phyloP scores from a whole-genome alignment of 2,113 vertebrate species.

The Hyaena hyaena region DNA sequence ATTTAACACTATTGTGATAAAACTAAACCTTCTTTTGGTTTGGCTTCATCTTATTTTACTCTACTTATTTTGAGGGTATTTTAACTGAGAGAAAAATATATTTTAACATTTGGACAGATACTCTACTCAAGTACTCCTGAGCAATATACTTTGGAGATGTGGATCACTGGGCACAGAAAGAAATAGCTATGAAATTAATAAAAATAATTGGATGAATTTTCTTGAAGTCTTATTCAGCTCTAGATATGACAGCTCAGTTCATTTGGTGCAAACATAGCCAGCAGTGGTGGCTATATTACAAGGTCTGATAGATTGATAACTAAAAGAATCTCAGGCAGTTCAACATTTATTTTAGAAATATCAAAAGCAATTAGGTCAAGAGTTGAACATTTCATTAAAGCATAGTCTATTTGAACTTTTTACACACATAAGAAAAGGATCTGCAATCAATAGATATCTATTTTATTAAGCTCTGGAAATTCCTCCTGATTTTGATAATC shows the following conservation, averaged over 20 bases:
- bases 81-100: constrained; percentile 9
- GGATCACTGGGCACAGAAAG: neutral
- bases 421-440: neutral
- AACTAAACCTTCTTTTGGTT: neutral
- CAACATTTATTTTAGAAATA: constrained; percentile 80
- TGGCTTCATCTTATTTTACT: neutral
- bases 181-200: constrained; percentile 25
- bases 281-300: constrained; percentile 32
- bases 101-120: constrained; percentile 35
- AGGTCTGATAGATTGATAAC: constrained; percentile 37
- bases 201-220: constrained; percentile 60
- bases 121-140: neutral
- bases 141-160: neutral
- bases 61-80: neutral
- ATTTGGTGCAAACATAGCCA: constrained; percentile 7
- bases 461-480: constrained; percentile 42
- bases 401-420: constrained; percentile 24
- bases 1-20: neutral
- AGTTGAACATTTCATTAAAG: constrained; percentile 71
- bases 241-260: constrained; percentile 45
- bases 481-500: neutral
- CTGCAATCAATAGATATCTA: neutral
- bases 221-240: constrained; percentile 9
- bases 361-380: constrained; percentile 60
- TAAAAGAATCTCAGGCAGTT: constrained; percentile 65